Conservation (phyloP, 2,113 vertebrate genomes). For the Heteronetta atricapilla region DNA sequence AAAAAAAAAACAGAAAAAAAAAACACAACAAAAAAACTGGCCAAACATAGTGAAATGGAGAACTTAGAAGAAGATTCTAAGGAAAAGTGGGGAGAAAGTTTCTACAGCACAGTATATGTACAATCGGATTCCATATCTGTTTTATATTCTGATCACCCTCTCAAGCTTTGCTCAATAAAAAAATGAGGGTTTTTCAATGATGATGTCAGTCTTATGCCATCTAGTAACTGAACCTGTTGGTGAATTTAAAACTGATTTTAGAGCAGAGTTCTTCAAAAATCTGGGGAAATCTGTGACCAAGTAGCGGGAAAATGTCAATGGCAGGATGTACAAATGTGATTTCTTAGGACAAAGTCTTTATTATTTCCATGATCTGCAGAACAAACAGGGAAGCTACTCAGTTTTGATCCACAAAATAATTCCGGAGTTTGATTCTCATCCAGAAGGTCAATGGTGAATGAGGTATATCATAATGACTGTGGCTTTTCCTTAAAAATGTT, state of each 20-base stretch:
- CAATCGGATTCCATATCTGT: not conserved
- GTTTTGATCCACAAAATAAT: not conserved
- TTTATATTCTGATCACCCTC: not conserved
- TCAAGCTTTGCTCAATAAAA: not conserved
- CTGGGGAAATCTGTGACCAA: not conserved
- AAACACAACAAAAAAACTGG: not conserved
- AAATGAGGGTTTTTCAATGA: not conserved
- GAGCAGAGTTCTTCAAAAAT: not conserved
- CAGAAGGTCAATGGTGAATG: constrained; percentile 55
- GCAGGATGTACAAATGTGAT: not conserved
- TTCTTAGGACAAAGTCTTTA: not conserved
- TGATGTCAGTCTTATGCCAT: not conserved
- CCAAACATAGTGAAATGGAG: not conserved
- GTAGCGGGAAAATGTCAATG: not conserved
- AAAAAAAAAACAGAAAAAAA: not conserved
- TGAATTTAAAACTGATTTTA: not conserved
- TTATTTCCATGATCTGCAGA: not conserved
- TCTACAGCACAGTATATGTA: not conserved
- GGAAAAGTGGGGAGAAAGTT: not conserved
- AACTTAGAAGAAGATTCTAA: not conserved
- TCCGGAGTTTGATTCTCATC: constrained; percentile 30
- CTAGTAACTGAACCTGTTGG: not conserved
- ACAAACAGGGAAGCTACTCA: not conserved
- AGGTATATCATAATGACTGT: not conserved
- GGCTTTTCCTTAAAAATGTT: not conserved